Conservation (phyloP, 2,113 vertebrate species). For the Cynocephalus volans region DNA sequence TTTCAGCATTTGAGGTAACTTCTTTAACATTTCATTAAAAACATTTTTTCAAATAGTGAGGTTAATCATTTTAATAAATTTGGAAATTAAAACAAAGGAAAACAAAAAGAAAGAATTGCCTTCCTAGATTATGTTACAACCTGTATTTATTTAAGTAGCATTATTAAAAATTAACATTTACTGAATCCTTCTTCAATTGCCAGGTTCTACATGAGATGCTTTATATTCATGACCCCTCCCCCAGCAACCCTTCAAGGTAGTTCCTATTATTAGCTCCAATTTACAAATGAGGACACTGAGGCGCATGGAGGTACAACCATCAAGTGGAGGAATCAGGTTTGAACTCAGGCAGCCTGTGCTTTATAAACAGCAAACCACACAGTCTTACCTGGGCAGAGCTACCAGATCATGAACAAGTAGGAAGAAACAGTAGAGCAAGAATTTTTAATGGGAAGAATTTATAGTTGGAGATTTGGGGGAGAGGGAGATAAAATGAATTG, state of each 20-base stretch:
- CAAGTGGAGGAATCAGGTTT: neutral
- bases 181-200: neutral
- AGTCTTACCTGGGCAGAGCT: neutral
- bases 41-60: slow-evolving; percentile 87
- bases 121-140: neutral
- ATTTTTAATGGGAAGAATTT: neutral
- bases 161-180: neutral
- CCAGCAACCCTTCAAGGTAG: neutral
- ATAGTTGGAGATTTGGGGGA: neutral
- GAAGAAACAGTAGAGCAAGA: neutral
- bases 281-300: neutral
- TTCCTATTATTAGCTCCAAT: neutral
- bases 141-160: neutral
- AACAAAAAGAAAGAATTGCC: too few species aligned
- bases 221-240: neutral
- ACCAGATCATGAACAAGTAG: neutral
- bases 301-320: neutral
- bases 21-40: slow-evolving; percentile 87
- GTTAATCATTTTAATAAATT: slow-evolving; percentile 88
- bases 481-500: slow-evolving; percentile 1
- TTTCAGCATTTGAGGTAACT: slow-evolving; percentile 88
- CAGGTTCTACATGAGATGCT: neutral
- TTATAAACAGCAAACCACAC: neutral
- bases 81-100: slow-evolving; percentile 79
- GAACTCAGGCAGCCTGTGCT: neutral